Evolutionary conservation across 2,797 vertebrate genomes (phyloP).

Genomic region (Gallinago solitaria): DNA sequence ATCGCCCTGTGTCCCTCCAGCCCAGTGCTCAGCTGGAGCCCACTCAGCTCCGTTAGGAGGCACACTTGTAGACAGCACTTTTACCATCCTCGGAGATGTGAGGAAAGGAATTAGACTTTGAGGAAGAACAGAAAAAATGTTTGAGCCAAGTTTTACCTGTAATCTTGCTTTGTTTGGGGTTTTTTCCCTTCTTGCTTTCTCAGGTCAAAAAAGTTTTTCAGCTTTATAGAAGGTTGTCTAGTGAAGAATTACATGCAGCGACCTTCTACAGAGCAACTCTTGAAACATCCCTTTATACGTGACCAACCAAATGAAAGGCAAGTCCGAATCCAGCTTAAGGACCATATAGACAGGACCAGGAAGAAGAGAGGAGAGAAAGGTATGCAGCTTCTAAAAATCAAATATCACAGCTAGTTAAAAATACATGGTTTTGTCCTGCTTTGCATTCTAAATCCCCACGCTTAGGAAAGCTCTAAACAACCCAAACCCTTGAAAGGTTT

Average conservation of each 20-base stretch:
- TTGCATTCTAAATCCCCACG: background rate
- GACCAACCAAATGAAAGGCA: constrained; percentile 99
- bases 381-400: constrained; percentile 60
- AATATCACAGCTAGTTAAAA: background rate
- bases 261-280: constrained; percentile 94
- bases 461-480: background rate
- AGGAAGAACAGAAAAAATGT: background rate
- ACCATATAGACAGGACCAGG: constrained; percentile 97
- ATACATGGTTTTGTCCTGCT: background rate
- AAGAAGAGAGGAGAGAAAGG: constrained; percentile 99
- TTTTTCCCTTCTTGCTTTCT: background rate
- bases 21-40: background rate
- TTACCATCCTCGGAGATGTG: background rate
- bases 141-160: background rate
- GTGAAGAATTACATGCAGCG: constrained; percentile 98
- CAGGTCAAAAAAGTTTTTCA: constrained; percentile 99
- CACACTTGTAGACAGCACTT: background rate
- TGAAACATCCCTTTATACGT: constrained; percentile 97
- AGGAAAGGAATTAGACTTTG: background rate
- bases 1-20: background rate
- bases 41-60: background rate
- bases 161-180: background rate
- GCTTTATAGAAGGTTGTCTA: constrained; percentile 97
- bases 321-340: constrained; percentile 99
- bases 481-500: background rate